Evolutionary conservation across 2,113 vertebrate species (phyloP).

Genomic region (Zapornia atra): DNA sequence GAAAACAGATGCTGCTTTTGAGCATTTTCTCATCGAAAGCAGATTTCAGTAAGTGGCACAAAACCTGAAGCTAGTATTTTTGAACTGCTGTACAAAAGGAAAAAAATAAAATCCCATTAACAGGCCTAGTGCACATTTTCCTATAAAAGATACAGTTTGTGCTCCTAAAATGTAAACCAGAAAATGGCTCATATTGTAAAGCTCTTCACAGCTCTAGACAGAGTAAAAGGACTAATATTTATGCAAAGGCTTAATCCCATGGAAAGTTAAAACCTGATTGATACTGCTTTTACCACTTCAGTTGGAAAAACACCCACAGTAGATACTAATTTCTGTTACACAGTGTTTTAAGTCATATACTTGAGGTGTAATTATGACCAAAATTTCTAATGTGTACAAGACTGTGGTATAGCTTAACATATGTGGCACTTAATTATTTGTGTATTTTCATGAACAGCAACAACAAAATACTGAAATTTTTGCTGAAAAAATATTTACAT

Average conservation of each 20-base stretch:
- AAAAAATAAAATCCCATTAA: neutral
- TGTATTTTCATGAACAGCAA: neutral
- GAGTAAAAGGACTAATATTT: conserved; percentile 33
- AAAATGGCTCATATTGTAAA: neutral
- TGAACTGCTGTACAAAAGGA: neutral
- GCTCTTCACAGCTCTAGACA: neutral
- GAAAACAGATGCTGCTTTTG: conserved; percentile 1
- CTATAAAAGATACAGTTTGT: conserved; percentile 47
- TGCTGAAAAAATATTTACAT: neutral
- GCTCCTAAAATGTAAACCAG: conserved; percentile 17
- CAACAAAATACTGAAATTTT: neutral
- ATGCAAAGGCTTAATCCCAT: conserved; percentile 19
- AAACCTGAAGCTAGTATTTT: conserved; percentile 10
- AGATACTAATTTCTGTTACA: neutral
- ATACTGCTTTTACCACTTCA: neutral
- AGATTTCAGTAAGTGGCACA: conserved; percentile 31
- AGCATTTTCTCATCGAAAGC: neutral
- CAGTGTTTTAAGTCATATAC: neutral
- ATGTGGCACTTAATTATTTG: neutral
- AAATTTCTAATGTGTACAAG: neutral
- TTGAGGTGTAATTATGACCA: neutral
- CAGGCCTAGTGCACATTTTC: neutral
- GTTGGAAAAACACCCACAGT: neutral
- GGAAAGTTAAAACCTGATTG: conserved; percentile 8
- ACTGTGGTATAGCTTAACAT: neutral